Percentiles rank a stretch among this genome's conserved stretches.
Evolutionary conservation across 2,113 vertebrate species (phyloP).

Genomic region (Phocoena phocoena): DNA sequence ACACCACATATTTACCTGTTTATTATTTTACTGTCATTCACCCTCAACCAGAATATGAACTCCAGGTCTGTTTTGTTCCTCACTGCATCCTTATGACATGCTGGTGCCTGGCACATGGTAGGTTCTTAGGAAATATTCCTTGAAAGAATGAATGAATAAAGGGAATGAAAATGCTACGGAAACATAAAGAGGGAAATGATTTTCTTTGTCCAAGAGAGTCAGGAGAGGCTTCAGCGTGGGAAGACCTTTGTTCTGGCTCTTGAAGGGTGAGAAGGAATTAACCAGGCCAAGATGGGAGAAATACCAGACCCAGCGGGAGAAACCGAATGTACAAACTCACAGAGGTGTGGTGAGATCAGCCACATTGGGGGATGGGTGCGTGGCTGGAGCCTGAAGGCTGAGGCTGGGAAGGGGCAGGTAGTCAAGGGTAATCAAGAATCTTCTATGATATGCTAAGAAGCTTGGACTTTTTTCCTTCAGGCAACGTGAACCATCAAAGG

Average conservation of each 20-base stretch:
- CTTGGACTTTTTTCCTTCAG: background rate
- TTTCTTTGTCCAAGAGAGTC: background rate
- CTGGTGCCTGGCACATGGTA: background rate
- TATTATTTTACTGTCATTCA: background rate
- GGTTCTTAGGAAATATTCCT: background rate
- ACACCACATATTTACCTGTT: background rate
- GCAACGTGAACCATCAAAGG: background rate
- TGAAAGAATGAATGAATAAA: background rate
- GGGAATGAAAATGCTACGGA: background rate
- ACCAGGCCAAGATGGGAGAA: background rate
- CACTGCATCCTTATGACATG: background rate
- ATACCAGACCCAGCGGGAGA: background rate
- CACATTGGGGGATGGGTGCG: fast-evolving
- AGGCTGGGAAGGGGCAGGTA: background rate
- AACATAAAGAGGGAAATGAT: background rate
- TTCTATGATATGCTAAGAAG: background rate
- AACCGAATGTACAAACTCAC: fast-evolving
- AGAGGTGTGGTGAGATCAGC: background rate
- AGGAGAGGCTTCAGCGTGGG: background rate
- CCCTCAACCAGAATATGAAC: background rate
- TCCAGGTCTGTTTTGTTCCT: background rate
- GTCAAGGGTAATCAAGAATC: background rate
- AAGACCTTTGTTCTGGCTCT: background rate
- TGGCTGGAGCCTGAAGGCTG: background rate
- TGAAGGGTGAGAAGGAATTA: background rate